These are phyloP conservation scores for Calephelis perditalis DNA, from an alignment of 2,888 invertebrate species.

Conservation along the genomic window DNA sequence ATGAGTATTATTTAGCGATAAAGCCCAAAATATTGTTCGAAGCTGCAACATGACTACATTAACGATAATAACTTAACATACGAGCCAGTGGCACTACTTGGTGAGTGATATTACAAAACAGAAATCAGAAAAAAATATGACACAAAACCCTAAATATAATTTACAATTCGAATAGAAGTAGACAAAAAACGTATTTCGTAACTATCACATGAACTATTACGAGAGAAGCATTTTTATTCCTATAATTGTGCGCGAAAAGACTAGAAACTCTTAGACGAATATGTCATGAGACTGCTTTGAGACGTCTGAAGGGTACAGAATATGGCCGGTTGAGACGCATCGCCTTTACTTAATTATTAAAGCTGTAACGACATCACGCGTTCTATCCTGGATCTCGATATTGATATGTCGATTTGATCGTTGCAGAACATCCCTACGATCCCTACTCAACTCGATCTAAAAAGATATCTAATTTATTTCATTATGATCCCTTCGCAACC, in stretches of 20 bases:
- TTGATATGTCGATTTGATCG: conserved; percentile 37
- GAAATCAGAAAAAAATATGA: conserved; percentile 61
- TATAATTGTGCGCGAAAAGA: conserved; percentile 71
- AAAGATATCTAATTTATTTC: conserved; percentile 2
- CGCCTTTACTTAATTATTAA: conserved; percentile 42
- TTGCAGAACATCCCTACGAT: conserved; percentile 10
- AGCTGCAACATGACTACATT: conserved; percentile 73
- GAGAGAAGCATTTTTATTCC: conserved; percentile 66
- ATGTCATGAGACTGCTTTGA: conserved; percentile 33
- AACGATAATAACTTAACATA: conserved; percentile 49
- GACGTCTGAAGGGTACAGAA: conserved; percentile 6
- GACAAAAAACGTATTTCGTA: conserved; percentile 50
- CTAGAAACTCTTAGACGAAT: conserved; percentile 59
- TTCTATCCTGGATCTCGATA: conserved; percentile 31
- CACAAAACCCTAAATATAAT: conserved; percentile 60
- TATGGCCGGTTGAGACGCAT: conserved; percentile 13
- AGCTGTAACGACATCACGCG: conserved; percentile 52
- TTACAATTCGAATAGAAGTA: conserved; percentile 48
- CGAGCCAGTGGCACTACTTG: conserved; percentile 70
- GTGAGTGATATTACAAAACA: conserved; percentile 55
- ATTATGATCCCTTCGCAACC: conserved; percentile 16
- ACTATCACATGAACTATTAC: conserved; percentile 64
- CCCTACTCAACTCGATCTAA: conserved; percentile 5
- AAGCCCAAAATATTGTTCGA: conserved; percentile 73
- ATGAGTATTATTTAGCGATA: conserved; percentile 73